A percentile compares a stretch with the other conserved stretches of the same genome.
Conservation (phyloP, 37 sponge, comb jelly and placozoan species). For the Agelas oroides region DNA sequence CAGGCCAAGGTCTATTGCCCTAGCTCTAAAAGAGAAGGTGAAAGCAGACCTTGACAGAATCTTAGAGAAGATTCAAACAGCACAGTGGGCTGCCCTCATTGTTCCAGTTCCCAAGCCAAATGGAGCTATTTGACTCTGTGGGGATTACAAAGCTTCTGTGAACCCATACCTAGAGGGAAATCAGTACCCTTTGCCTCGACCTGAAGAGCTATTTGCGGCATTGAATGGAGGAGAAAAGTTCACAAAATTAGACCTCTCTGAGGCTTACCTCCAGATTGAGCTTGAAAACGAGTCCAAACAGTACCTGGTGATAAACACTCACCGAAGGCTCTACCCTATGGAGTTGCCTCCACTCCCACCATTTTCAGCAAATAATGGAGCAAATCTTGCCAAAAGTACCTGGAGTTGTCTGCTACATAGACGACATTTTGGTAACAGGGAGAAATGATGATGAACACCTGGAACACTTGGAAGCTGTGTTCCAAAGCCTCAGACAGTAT, state of each 20-base stretch:
- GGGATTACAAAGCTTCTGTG: slow-evolving; percentile 21
- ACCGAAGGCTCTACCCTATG: too few species aligned
- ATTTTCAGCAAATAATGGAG: too few species aligned
- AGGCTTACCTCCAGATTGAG: slow-evolving; percentile 42
- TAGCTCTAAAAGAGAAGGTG: slow-evolving; percentile 2
- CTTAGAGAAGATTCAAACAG: background rate
- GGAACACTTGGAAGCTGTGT: background rate
- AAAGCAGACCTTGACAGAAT: background rate
- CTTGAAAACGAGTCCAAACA: slow-evolving; percentile 17
- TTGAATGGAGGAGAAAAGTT: slow-evolving; percentile 26
- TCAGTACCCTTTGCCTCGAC: slow-evolving; percentile 25
- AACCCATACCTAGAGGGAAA: background rate
- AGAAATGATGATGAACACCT: background rate
- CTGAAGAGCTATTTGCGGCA: slow-evolving; percentile 48
- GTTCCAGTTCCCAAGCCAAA: slow-evolving; percentile 19
- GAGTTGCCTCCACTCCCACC: too few species aligned
- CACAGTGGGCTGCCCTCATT: slow-evolving; percentile 9
- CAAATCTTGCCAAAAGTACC: background rate
- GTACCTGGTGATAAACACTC: slow-evolving; percentile 10
- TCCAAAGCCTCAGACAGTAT: background rate
- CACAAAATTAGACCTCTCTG: slow-evolving; percentile 32
- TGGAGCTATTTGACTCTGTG: slow-evolving; percentile 10
- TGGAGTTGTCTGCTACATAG: background rate
- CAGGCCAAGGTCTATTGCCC: background rate
- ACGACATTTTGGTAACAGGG: too few species aligned